A percentile compares a stretch with the other conserved stretches of the same genome.
Evolutionary conservation across 2,113 vertebrate species (phyloP).

Genomic region (Vidua macroura): DNA sequence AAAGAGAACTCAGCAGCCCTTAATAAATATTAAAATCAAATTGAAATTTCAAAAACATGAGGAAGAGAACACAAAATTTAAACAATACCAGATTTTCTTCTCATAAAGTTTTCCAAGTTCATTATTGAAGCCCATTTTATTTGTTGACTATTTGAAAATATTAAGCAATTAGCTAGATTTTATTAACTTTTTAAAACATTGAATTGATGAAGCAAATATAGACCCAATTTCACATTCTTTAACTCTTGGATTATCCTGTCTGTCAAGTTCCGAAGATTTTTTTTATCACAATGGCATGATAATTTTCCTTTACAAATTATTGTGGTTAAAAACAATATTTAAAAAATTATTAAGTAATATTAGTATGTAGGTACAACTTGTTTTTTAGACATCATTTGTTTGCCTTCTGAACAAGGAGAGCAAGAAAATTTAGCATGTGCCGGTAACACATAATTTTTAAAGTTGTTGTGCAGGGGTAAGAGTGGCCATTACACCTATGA

Average conservation of each 20-base stretch:
- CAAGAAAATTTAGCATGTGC: accelerated
- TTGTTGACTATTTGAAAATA: not conserved
- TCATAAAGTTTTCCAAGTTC: not conserved
- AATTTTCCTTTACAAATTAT: not conserved
- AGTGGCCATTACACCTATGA: not conserved
- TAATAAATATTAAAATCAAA: not conserved
- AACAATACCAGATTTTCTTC: not conserved
- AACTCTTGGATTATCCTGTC: not conserved
- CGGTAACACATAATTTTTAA: not conserved
- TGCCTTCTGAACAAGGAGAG: not conserved
- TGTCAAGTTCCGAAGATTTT: not conserved
- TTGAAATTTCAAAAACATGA: not conserved
- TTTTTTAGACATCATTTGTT: not conserved
- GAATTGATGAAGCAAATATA: not conserved
- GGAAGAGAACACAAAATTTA: not conserved
- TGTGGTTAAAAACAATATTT: not conserved
- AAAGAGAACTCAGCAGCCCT: not conserved
- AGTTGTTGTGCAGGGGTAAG: not conserved
- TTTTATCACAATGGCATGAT: not conserved
- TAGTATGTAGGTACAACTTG: not conserved
- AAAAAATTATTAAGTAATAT: not conserved
- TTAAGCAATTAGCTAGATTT: not conserved
- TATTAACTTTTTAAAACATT: not conserved
- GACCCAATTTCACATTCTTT: not conserved
- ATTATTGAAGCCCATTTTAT: not conserved